Conservation (phyloP, 1,140 invertebrate species). For the Drosophila insularis region DNA sequence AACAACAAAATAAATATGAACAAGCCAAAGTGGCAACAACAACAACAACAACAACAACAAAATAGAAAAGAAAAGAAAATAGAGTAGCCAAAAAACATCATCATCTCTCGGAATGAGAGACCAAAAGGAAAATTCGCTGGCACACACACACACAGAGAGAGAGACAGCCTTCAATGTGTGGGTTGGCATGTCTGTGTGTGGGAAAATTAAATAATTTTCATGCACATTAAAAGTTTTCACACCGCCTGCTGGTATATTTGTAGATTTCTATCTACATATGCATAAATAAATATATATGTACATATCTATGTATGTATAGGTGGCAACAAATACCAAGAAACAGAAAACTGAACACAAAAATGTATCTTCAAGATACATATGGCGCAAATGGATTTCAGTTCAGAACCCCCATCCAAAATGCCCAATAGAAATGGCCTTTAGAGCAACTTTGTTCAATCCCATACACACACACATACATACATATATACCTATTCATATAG, state of each 20-base stretch:
- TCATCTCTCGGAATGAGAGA: constrained; percentile 8
- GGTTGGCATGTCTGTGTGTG: constrained; percentile 40
- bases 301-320: constrained; percentile 12
- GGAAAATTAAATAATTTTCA: constrained; percentile 80
- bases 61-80: constrained; percentile 64
- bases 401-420: neutral
- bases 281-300: constrained; percentile 15
- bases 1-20: constrained; percentile 75
- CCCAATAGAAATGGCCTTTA: constrained; percentile 19
- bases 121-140: constrained; percentile 48
- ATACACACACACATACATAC: constrained; percentile 11
- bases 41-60: constrained; percentile 7
- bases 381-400: constrained; percentile 68
- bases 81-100: constrained; percentile 60
- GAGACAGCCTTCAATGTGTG: constrained; percentile 37
- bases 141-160: constrained; percentile 27
- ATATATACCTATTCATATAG: constrained; percentile 18
- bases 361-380: constrained; percentile 75
- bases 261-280: constrained; percentile 23
- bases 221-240: constrained; percentile 78
- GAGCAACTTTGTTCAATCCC: constrained; percentile 24
- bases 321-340: constrained; percentile 6
- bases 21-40: constrained; percentile 29
- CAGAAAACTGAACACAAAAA: constrained; percentile 25
- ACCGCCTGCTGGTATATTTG: constrained; percentile 47